A percentile compares a stretch with the other conserved stretches of the same genome.
Conservation (phyloP, 2,888 invertebrate species). For the Oscheius sp. region DNA sequence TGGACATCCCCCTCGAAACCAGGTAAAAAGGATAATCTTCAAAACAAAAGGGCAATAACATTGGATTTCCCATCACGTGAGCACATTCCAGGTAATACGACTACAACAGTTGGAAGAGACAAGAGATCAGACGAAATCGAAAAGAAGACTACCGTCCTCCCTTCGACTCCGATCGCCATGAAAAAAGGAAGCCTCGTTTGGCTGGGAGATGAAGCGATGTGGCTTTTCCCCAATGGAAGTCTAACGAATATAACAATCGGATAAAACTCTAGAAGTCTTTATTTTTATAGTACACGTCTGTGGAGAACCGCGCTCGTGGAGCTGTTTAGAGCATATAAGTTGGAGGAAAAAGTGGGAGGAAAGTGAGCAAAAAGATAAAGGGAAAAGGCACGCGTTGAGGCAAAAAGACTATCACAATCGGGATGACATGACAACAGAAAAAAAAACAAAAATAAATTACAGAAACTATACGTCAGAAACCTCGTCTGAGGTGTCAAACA, state of each 20-base stretch:
- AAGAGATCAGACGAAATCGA: too few relatives aligned
- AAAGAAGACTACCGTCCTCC: too few relatives aligned
- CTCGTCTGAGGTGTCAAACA: slow-evolving; percentile 39
- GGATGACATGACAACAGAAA: slow-evolving; percentile 12
- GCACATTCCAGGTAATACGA: too few relatives aligned
- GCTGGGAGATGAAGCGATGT: too few relatives aligned
- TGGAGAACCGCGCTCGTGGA: slow-evolving; percentile 29
- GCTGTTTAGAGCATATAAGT: slow-evolving; percentile 3
- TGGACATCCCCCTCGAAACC: neutral
- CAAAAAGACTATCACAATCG: slow-evolving; percentile 22
- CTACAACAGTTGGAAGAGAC: too few relatives aligned
- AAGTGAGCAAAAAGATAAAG: slow-evolving; percentile 24
- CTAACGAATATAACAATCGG: neutral
- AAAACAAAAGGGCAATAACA: neutral
- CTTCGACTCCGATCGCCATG: too few relatives aligned
- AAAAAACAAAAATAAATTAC: slow-evolving; percentile 11
- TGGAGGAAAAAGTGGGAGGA: neutral
- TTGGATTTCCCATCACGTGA: neutral
- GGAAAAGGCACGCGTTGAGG: slow-evolving; percentile 28
- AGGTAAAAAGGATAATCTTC: neutral
- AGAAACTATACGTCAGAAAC: slow-evolving; percentile 40
- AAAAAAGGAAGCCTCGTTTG: too few relatives aligned
- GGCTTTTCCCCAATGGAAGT: neutral
- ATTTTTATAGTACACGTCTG: slow-evolving; percentile 23
- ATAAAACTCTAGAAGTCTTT: slow-evolving; percentile 19